Conservation (phyloP, 2,888 invertebrate species). For the Bembecia ichneumoniformis region DNA sequence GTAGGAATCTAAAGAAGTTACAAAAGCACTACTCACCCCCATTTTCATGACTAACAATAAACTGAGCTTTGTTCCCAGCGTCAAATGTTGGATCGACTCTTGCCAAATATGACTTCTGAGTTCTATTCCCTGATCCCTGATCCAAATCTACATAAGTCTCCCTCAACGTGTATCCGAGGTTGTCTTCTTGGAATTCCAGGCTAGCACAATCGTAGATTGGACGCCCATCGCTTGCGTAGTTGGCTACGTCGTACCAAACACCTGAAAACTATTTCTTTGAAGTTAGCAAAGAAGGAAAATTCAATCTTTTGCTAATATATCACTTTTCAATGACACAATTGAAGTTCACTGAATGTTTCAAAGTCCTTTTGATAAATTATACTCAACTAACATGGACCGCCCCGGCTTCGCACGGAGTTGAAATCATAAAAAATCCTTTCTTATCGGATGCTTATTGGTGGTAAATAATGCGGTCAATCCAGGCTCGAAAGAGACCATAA, state of each 20-base stretch:
- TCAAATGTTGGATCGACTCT: conserved; percentile 62
- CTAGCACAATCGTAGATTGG: conserved; percentile 51
- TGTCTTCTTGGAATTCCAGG: conserved; percentile 57
- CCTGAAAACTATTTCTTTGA: conserved; percentile 52
- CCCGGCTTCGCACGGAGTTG: too few relatives aligned
- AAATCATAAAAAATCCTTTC: too few relatives aligned
- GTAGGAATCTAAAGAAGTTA: too few relatives aligned
- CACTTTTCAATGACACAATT: too few relatives aligned
- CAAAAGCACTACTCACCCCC: conserved; percentile 32
- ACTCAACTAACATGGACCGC: too few relatives aligned
- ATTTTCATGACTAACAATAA: conserved; percentile 55
- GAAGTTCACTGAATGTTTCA: too few relatives aligned
- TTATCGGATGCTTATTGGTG: too few relatives aligned
- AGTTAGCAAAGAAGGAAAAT: neutral
- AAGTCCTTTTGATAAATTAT: too few relatives aligned
- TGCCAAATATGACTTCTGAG: conserved; percentile 54
- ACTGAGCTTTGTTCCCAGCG: conserved; percentile 51
- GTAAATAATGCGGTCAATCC: too few relatives aligned
- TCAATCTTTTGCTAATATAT: too few relatives aligned
- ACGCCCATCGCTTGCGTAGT: conserved; percentile 53
- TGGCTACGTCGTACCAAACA: conserved; percentile 55
- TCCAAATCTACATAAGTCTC: conserved; percentile 48
- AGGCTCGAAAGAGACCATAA: too few relatives aligned
- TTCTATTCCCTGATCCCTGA: conserved; percentile 43
- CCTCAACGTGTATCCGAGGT: conserved; percentile 50